Evolutionary conservation across 2,888 invertebrate genomes (phyloP), one percentile per base, ranked within the genome.

Genomic region (Oscheius sp.): DNA sequence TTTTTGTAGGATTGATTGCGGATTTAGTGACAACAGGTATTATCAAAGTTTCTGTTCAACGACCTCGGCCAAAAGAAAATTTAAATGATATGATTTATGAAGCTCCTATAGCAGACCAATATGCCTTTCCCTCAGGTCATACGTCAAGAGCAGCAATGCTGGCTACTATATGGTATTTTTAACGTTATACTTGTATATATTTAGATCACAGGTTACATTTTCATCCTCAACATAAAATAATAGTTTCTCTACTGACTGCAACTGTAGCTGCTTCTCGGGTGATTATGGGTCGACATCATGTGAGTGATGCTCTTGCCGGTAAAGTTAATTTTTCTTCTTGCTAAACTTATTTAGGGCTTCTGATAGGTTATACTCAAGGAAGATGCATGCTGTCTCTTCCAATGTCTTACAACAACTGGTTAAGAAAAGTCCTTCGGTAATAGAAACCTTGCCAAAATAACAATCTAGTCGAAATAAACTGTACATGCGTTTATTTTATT

Each of bases 81-180:
- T 64, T 55, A 5, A 75, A 85, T 43, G 85, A 85, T 35, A 81
- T 82, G 78, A 45, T 80, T 25, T 81, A 80, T 64, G 85, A 81
- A 35, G 86, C 86, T 25, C 82, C 86, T 9, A 72, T 86, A 12
- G 83, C 82, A 72, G 96, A 96, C 89, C 93, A 94, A 85, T 97
- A 93, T 89, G 93, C 93, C 61, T 98, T 98, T 89, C 98, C 97
- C 13, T 97, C 96, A 0, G 96, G 96, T 0, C 97, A 98, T 89
- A 93, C 95, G 0, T 95, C 96, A 29, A 91, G 97, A 82, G 92
- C 94, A 0, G 92, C 93, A 3, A 92, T 93, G 88, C 90, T 96
- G 25, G 91, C 93, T 2, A 92, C 92, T 21, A 53, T 88, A 18
- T 55, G 74, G 84, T 87, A 35, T 35, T 9, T 35, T 35, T 6